These are phyloP conservation scores for Notolepis coatsorum DNA, from an alignment of 2,797 vertebrate species.

Conservation along the genomic window DNA sequence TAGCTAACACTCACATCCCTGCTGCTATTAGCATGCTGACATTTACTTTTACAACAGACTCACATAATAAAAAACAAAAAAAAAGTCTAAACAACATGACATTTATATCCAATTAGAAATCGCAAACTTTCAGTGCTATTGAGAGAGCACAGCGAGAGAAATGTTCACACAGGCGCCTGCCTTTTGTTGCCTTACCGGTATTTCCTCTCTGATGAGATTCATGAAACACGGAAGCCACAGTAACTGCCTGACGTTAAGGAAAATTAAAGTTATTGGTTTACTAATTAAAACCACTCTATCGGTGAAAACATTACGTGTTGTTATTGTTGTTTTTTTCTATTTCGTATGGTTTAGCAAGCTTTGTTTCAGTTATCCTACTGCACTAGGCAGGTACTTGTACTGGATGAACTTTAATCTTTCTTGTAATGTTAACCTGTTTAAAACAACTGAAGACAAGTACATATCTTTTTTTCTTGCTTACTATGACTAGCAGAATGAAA, in stretches of 20 bases:
- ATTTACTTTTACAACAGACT: constrained; percentile 36
- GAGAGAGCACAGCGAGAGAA: constrained; percentile 14
- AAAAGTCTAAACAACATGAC: constrained; percentile 34
- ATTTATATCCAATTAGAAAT: constrained; percentile 45
- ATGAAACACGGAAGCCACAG: constrained; percentile 12
- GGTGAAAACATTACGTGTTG: constrained; percentile 30
- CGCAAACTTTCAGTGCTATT: constrained; percentile 27
- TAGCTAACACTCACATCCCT: neutral
- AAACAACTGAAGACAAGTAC: no score
- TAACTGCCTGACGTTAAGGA: constrained; percentile 16
- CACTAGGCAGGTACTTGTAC: no score
- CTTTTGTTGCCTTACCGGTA: constrained; percentile 13
- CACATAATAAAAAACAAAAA: constrained; percentile 27
- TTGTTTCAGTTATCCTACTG: no score
- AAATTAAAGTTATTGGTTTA: constrained; percentile 49
- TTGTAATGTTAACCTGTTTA: no score
- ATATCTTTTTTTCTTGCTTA: no score
- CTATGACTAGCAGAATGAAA: no score
- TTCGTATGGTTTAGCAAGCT: no score
- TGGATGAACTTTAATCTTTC: no score
- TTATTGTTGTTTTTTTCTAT: no score
- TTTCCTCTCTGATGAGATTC: constrained; percentile 11
- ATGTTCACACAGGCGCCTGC: neutral
- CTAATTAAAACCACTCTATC: constrained; percentile 58
- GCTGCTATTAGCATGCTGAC: constrained; percentile 13